A percentile compares a stretch with the other conserved stretches of the same genome.
phyloP scores from a whole-genome alignment of 1,140 invertebrate genomes.

The Papilio polytes region DNA sequence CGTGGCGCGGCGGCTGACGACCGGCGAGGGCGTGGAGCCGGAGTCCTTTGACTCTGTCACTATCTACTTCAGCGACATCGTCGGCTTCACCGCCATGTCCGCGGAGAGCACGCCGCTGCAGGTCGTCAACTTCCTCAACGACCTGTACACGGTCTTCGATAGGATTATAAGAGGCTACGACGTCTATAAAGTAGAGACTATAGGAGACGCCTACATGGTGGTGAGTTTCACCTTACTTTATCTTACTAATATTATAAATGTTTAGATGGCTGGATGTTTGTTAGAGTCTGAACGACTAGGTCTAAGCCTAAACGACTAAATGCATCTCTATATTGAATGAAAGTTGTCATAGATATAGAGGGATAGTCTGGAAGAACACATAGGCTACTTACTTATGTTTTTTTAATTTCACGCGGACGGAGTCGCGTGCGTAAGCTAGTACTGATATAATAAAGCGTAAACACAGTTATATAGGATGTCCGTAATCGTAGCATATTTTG shows the following conservation, averaged over 20 bases:
- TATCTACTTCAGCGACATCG: conserved; percentile 99
- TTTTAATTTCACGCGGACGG: no score
- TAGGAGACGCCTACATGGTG: conserved; percentile 97
- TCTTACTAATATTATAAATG: neutral
- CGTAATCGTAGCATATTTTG: no score
- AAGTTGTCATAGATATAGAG: no score
- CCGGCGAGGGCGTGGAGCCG: conserved; percentile 95
- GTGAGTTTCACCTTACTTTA: conserved; percentile 82
- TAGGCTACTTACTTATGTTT: no score
- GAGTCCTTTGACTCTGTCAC: conserved; percentile 97
- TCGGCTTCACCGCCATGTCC: conserved; percentile 98
- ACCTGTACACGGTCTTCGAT: conserved; percentile 97
- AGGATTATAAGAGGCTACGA: conserved; percentile 96
- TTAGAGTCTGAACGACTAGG: no score
- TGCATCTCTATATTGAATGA: no score
- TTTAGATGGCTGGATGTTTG: no score
- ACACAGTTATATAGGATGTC: no score
- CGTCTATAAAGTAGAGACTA: conserved; percentile 98
- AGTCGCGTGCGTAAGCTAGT: no score
- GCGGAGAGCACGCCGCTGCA: conserved; percentile 96
- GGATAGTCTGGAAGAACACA: no score
- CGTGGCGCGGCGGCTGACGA: conserved; percentile 93
- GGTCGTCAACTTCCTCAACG: conserved; percentile 98
- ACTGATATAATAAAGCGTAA: no score
- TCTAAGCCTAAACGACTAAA: no score